Conservation (phyloP, 2,888 invertebrate species). For the Bugulina stolonifera region DNA sequence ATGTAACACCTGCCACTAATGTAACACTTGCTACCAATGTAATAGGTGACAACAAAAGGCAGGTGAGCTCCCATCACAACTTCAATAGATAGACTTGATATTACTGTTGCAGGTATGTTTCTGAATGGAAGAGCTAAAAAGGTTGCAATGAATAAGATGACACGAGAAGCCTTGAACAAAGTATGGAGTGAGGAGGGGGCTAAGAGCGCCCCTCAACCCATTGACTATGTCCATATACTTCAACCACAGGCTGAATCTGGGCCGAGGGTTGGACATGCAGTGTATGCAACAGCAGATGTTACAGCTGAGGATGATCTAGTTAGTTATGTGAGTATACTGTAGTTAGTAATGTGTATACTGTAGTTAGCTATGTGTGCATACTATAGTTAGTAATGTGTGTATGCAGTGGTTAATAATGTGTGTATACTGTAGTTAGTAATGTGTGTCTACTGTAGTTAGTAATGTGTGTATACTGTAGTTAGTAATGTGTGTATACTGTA, state of each 20-base stretch:
- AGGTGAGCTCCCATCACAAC: no score
- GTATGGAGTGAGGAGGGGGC: slow-evolving; percentile 35
- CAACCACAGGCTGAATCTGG: slow-evolving; percentile 2
- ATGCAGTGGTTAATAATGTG: no score
- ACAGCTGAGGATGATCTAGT: not conserved
- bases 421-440: not conserved
- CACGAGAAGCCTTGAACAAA: slow-evolving; percentile 34
- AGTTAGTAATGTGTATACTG: not conserved
- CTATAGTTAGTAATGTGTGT: not conserved
- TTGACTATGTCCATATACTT: slow-evolving; percentile 2
- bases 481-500: not conserved
- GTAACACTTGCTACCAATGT: no score
- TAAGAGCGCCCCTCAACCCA: not conserved
- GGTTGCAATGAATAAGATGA: slow-evolving; percentile 36
- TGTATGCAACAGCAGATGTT: not conserved
- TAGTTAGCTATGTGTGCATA: not conserved
- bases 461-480: not conserved
- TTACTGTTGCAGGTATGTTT: slow-evolving; percentile 38
- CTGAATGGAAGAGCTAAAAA: slow-evolving; percentile 40
- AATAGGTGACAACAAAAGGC: no score
- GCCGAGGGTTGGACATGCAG: not conserved
- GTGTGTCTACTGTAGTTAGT: not conserved
- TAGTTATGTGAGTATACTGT: not conserved
- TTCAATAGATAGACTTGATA: no score
- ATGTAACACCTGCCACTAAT: no score